Base-by-base conservation (phyloP, 1,140 invertebrate species). In the Agraylea sexmaculata region DNA sequence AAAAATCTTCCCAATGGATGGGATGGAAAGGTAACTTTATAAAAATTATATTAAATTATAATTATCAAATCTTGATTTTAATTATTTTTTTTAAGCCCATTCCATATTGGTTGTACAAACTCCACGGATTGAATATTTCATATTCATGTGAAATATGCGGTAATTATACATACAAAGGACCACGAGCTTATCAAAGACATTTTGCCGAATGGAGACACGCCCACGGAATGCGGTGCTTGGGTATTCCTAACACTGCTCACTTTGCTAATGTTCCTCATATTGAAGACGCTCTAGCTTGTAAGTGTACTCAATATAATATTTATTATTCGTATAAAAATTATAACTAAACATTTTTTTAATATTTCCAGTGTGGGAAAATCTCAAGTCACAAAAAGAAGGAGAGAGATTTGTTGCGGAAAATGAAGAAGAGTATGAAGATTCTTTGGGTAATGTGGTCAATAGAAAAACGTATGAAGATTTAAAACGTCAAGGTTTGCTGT, bases 181-280 rank as follows among this genome's bases (percentile, higher is more conserved):
- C 96, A 1, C 99, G 99, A 66, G 94, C 95, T n/a, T 99, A 99
- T 60, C 95, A 99, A 60, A 73, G 91, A 36, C 96, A 99, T 69
- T 99, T 99, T 72, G 92, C 94, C 2, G 95, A 99, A 66, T 99
- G 96, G 94, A 70, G 96, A 37, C 96, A 99, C 68, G 94, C 96
- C 20, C 94, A 99, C 65, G 95, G 95, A 12, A 99, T 99, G 95
- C 68, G 92, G 4, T 99, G 96, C 66, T 70, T 99, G 2, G 93
- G 95, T 5, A 99, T 99, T 53, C 95, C 95, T 1, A 99, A 99
- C 62, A 99, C 96, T 1, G 94, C 96, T 7, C 96, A 99, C 71
- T 99, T 99, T 72, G 94, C 96, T 6, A 99, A 99, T 65, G 94
- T 99, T 4, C 99, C 95, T 5, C 87, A 93, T 52, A 99, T 99